Evolutionary conservation across 2,113 vertebrate genomes (phyloP).

Genomic region (Sander vitreus): DNA sequence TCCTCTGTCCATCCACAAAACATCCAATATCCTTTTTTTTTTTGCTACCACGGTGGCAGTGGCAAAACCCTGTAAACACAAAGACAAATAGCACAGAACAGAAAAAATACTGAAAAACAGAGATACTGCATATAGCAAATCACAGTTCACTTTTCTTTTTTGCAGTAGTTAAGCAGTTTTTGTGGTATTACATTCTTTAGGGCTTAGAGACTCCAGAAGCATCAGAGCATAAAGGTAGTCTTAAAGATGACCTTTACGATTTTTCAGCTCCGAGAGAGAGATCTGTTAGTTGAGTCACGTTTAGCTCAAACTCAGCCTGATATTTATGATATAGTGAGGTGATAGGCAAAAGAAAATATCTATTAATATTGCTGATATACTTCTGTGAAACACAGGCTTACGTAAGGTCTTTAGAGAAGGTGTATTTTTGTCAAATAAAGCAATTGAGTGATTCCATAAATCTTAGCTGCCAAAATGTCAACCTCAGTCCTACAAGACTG

Average conservation of each 20-base stretch:
- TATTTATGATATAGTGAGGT: slow-evolving; percentile 11
- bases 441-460: slow-evolving; percentile 62
- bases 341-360: slow-evolving; percentile 32
- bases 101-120: slow-evolving; percentile 25
- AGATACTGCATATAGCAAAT: slow-evolving; percentile 52
- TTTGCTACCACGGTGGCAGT: neutral
- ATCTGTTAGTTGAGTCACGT: slow-evolving; percentile 11
- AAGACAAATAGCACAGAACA: slow-evolving; percentile 53
- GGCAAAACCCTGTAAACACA: slow-evolving; percentile 34
- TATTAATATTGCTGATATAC: slow-evolving; percentile 64
- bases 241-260: slow-evolving; percentile 68
- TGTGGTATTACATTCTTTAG: slow-evolving; percentile 48
- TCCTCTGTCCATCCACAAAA: slow-evolving; percentile 26
- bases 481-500: slow-evolving; percentile 43
- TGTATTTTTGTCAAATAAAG: slow-evolving; percentile 61
- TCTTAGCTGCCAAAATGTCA: slow-evolving; percentile 73
- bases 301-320: slow-evolving; percentile 32
- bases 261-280: too few relatives aligned
- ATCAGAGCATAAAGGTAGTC: slow-evolving; percentile 67
- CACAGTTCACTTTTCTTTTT: slow-evolving; percentile 43
- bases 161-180: slow-evolving; percentile 51
- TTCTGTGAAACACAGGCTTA: slow-evolving; percentile 30
- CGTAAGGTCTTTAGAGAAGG: slow-evolving; percentile 28
- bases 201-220: slow-evolving; percentile 42
- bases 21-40: slow-evolving; percentile 5